A percentile compares a stretch with the other conserved stretches of the same genome.
phyloP scores from a whole-genome alignment of 2,797 vertebrate species.

The Australoheros facetus region DNA sequence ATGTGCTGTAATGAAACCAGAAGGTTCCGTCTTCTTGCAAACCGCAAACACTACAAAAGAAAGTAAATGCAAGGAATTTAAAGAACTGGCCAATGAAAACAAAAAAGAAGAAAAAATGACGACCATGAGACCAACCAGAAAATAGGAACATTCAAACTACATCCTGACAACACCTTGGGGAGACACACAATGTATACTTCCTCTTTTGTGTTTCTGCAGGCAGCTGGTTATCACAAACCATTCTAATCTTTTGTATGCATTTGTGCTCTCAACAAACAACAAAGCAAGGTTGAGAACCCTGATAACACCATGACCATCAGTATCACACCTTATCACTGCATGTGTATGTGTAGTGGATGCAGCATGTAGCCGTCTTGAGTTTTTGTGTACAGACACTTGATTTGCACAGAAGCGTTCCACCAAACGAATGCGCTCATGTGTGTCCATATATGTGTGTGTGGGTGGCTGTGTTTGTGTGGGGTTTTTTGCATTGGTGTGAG shows the following conservation, averaged over 20 bases:
- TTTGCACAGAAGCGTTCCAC: conserved; percentile 1
- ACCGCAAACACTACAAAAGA: neutral
- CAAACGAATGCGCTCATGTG: neutral
- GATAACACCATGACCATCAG: conserved; percentile 32
- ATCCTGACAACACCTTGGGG: conserved; percentile 25
- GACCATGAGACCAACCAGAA: neutral
- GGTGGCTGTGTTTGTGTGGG: neutral
- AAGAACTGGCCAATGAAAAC: neutral
- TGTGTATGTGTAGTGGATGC: neutral
- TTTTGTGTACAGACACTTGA: neutral
- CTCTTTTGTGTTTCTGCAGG: conserved; percentile 28
- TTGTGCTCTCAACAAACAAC: conserved; percentile 14
- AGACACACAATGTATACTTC: conserved; percentile 16
- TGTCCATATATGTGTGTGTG: neutral
- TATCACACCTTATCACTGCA: neutral
- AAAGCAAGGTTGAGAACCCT: conserved; percentile 20
- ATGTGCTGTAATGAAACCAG: neutral
- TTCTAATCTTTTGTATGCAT: conserved; percentile 38
- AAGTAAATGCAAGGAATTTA: neutral
- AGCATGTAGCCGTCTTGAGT: neutral
- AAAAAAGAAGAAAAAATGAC: neutral
- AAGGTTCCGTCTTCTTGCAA: neutral
- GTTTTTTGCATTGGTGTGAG: conserved; percentile 16
- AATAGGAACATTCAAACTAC: conserved; percentile 30
- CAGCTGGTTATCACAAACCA: conserved; percentile 14